Evolutionary conservation across 2,888 invertebrate species (phyloP).

Genomic region (Brassicogethes aeneus): DNA sequence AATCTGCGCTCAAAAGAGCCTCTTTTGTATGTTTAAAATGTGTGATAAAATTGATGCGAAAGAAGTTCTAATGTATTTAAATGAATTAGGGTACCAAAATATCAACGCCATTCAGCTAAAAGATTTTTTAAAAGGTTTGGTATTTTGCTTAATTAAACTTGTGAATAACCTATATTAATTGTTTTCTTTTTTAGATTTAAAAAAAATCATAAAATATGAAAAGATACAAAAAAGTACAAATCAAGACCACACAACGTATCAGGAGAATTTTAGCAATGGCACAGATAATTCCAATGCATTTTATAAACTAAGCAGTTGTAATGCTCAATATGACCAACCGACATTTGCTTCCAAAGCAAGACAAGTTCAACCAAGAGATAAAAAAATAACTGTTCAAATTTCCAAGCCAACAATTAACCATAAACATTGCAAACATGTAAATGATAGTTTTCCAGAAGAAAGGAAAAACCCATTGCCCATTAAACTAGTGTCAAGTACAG

Average conservation of each 20-base stretch:
- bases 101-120: constrained; percentile 66
- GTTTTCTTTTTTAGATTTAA: constrained; percentile 48
- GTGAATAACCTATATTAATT: constrained; percentile 7
- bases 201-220: constrained; percentile 57
- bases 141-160: constrained; percentile 5
- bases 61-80: constrained; percentile 64
- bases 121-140: constrained; percentile 67
- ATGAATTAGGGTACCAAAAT: constrained; percentile 67
- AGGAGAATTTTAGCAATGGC: too few species aligned
- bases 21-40: constrained; percentile 23
- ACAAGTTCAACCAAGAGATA: not conserved
- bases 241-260: too few species aligned
- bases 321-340: too few species aligned
- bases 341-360: too few species aligned
- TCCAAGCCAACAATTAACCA: constrained; percentile 2
- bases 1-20: too few species aligned
- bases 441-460: constrained; percentile 23
- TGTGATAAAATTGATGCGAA: constrained; percentile 53
- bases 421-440: constrained; percentile 19
- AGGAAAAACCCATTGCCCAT: constrained; percentile 38
- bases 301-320: too few species aligned
- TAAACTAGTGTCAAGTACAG: constrained; percentile 26
- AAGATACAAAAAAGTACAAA: constrained; percentile 23
- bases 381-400: constrained; percentile 2
- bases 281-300: too few species aligned